Evolutionary conservation across 2,888 invertebrate genomes (phyloP).

Genomic region (Lumbricus terrestris): DNA sequence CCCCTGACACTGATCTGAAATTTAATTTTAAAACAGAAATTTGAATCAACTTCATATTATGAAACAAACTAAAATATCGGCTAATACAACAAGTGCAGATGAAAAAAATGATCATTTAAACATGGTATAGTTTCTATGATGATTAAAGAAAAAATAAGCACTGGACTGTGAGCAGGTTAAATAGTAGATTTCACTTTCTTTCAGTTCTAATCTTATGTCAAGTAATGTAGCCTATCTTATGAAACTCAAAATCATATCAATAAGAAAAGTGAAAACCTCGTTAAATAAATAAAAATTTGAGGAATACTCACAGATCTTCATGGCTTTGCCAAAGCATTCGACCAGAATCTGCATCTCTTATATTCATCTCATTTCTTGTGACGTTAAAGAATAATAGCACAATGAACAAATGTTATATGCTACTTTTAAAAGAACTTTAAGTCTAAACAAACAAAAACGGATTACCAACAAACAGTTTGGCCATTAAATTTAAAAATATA

Average conservation of each 20-base stretch:
- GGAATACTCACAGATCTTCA: background rate
- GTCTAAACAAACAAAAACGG: too few species aligned
- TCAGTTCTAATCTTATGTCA: too few species aligned
- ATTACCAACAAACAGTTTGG: background rate
- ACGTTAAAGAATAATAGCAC: background rate
- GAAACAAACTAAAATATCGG: background rate
- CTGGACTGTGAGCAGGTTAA: background rate
- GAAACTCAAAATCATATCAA: background rate
- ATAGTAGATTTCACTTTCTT: background rate
- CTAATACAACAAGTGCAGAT: background rate
- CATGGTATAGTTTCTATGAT: background rate
- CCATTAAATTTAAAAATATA: background rate
- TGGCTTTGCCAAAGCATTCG: background rate
- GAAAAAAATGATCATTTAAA: background rate
- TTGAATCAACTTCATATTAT: background rate
- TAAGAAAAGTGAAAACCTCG: background rate
- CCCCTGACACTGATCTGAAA: background rate
- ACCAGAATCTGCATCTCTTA: conserved; percentile 3
- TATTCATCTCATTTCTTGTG: background rate
- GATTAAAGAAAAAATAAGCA: background rate
- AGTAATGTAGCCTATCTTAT: too few species aligned
- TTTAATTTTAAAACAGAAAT: background rate
- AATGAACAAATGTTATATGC: too few species aligned
- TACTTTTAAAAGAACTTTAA: background rate
- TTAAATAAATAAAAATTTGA: background rate